Evolutionary conservation across 2,113 vertebrate species (phyloP).

Genomic region (Scytalopus superciliaris): DNA sequence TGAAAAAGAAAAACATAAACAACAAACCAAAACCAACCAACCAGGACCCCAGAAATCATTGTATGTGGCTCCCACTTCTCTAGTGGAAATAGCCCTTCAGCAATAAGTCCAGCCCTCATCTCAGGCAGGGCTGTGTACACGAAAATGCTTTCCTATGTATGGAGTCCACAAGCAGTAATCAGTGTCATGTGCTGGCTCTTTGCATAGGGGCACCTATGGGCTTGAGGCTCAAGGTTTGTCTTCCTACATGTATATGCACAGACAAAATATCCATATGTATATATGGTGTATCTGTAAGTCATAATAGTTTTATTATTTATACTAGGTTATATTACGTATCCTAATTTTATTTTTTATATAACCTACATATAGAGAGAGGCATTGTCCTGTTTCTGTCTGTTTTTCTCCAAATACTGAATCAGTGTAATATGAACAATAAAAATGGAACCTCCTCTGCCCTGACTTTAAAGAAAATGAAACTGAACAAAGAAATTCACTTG

Average conservation of each 20-base stretch:
- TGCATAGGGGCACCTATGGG: neutral
- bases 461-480: neutral
- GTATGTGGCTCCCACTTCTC: neutral
- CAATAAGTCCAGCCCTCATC: neutral
- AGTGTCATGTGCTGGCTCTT: neutral
- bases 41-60: neutral
- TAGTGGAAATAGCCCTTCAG: neutral
- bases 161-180: neutral
- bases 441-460: neutral
- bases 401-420: neutral
- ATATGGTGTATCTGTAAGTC: neutral
- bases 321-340: neutral
- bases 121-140: neutral
- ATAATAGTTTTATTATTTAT: neutral
- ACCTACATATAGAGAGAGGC: neutral
- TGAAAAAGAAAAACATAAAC: neutral
- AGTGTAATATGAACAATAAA: neutral
- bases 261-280: neutral
- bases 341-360: neutral
- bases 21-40: neutral
- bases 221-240: neutral
- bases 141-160: neutral
- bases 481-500: neutral
- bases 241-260: neutral
- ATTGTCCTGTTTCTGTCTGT: neutral